Evolutionary conservation across 2,113 vertebrate species (phyloP).

Genomic region (Alligator sinensis): DNA sequence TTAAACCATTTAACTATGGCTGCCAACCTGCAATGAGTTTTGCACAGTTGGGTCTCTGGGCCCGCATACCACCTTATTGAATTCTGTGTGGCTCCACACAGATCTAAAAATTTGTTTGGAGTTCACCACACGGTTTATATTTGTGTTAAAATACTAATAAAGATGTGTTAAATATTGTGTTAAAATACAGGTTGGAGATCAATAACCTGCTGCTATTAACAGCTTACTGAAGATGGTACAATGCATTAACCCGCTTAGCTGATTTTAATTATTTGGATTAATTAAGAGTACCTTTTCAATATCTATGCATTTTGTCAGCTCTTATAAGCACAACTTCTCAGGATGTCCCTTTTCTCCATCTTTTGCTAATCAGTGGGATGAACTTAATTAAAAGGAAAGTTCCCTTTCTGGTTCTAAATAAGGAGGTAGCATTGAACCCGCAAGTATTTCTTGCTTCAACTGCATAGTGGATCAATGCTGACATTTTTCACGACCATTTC

Average conservation of each 20-base stretch:
- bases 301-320: neutral
- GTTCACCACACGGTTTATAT: neutral
- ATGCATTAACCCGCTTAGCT: neutral
- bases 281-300: neutral
- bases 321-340: neutral
- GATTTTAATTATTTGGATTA: neutral
- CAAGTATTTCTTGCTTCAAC: neutral
- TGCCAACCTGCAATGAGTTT: neutral
- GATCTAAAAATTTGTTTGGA: neutral
- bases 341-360: neutral
- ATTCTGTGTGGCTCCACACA: no score
- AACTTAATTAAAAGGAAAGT: neutral
- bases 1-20: neutral
- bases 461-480: no score
- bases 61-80: no score
- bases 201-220: neutral
- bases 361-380: neutral
- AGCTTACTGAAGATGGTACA: neutral
- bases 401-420: neutral
- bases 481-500: neutral
- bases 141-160: neutral
- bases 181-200: neutral
- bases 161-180: neutral
- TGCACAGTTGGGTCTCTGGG: neutral
- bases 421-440: neutral